Evolutionary conservation across 2,888 invertebrate species (phyloP).

Genomic region (Athalia circularis): DNA sequence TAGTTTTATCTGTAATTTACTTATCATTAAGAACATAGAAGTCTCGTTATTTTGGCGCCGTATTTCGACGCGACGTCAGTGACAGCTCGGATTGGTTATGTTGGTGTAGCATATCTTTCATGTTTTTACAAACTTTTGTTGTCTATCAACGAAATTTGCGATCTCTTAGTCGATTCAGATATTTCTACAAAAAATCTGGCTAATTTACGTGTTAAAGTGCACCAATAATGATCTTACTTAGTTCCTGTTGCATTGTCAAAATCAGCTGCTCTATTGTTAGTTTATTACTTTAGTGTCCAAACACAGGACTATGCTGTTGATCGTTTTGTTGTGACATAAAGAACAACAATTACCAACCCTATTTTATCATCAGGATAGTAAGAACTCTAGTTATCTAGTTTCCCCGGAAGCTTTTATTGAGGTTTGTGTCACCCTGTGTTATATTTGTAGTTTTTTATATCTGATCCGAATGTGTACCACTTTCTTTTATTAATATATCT

Average conservation of each 20-base stretch:
- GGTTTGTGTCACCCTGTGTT: neutral
- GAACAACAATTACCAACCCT: neutral
- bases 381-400: neutral
- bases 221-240: neutral
- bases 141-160: neutral
- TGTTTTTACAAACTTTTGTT: conserved; percentile 19
- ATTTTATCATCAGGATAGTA: no score
- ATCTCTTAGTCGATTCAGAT: neutral
- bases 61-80: conserved; percentile 60
- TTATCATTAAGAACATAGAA: conserved; percentile 22
- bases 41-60: conserved; percentile 64
- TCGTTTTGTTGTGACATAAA: neutral
- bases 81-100: conserved; percentile 60
- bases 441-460: neutral
- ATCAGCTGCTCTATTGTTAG: conserved; percentile 67
- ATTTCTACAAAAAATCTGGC: neutral
- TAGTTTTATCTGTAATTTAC: conserved; percentile 24
- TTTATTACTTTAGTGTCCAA: conserved; percentile 28
- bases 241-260: conserved; percentile 63
- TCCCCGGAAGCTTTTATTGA: conserved; percentile 20
- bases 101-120: conserved; percentile 46
- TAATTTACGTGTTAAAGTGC: neutral
- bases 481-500: neutral
- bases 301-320: neutral
- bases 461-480: neutral